These are phyloP conservation scores for Palloptera scutellata DNA, from an alignment of 2,888 invertebrate genomes.

Conservation along the genomic window DNA sequence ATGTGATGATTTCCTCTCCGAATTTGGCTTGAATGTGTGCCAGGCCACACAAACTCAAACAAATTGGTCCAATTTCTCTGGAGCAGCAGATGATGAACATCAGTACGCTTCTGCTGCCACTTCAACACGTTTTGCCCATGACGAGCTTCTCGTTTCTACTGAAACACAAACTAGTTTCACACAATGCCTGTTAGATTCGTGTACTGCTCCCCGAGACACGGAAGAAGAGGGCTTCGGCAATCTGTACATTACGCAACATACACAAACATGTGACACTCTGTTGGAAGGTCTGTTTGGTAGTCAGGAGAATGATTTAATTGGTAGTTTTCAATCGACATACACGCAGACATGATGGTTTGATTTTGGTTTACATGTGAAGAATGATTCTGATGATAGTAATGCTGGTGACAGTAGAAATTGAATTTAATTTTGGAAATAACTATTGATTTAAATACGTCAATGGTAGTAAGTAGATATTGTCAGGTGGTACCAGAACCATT, in stretches of 20 bases:
- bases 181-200: slow-evolving; percentile 50
- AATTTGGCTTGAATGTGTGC: slow-evolving; percentile 55
- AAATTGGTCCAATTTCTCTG: slow-evolving; percentile 59
- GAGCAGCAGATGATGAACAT: slow-evolving; percentile 16
- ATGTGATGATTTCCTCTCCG: slow-evolving; percentile 67
- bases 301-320: slow-evolving; percentile 54
- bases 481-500: too few relatives aligned
- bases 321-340: slow-evolving; percentile 57
- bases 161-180: slow-evolving; percentile 68
- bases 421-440: background rate
- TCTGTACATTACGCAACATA: slow-evolving; percentile 57
- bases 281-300: slow-evolving; percentile 54
- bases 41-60: slow-evolving; percentile 73
- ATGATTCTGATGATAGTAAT: background rate
- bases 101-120: slow-evolving; percentile 34
- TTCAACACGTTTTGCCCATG: slow-evolving; percentile 53
- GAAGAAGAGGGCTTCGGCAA: slow-evolving; percentile 43
- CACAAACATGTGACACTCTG: slow-evolving; percentile 60
- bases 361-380: slow-evolving; percentile 36
- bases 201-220: slow-evolving; percentile 31
- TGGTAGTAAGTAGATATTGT: background rate
- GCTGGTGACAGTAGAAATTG: background rate
- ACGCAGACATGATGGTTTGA: slow-evolving; percentile 62
- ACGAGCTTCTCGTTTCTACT: slow-evolving; percentile 68
- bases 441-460: slow-evolving; percentile 3